These are phyloP conservation scores for Agriopis leucophaearia DNA, from an alignment of 2,888 invertebrate genomes.

Conservation along the genomic window DNA sequence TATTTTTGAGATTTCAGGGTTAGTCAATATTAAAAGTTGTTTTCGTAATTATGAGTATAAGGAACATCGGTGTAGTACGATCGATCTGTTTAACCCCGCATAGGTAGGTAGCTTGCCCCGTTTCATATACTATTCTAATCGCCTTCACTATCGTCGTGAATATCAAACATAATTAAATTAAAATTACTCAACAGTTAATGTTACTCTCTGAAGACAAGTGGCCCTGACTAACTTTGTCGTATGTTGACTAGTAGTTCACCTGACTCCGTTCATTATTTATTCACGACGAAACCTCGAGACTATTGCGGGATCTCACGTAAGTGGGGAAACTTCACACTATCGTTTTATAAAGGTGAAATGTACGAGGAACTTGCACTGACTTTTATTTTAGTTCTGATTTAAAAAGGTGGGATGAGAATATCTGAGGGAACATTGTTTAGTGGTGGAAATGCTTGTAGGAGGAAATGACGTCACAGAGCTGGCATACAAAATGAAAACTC, in stretches of 20 bases:
- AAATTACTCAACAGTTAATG: conserved; percentile 25
- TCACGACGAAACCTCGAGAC: conserved; percentile 65
- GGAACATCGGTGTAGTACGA: no score
- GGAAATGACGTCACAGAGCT: background rate
- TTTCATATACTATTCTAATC: conserved; percentile 10
- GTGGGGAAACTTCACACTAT: conserved; percentile 62
- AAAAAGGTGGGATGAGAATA: conserved; percentile 19
- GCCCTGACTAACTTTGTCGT: conserved; percentile 44
- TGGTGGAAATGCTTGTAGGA: background rate
- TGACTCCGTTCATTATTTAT: conserved; percentile 65
- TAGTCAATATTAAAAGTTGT: no score
- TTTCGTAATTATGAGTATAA: no score
- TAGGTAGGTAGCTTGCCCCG: background rate
- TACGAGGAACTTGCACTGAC: conserved; percentile 32
- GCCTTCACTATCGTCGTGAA: background rate
- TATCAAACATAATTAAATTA: conserved; percentile 21
- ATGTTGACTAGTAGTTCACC: conserved; percentile 51
- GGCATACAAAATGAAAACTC: conserved; percentile 2
- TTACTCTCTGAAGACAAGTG: conserved; percentile 40
- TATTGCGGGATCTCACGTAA: conserved; percentile 60
- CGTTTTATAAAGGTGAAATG: conserved; percentile 57
- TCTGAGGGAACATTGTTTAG: background rate
- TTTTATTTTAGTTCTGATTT: conserved; percentile 41
- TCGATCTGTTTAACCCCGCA: no score
- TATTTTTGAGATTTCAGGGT: no score